phyloP scores from a whole-genome alignment of 2,113 vertebrate genomes.

The Elaphurus davidianus region DNA sequence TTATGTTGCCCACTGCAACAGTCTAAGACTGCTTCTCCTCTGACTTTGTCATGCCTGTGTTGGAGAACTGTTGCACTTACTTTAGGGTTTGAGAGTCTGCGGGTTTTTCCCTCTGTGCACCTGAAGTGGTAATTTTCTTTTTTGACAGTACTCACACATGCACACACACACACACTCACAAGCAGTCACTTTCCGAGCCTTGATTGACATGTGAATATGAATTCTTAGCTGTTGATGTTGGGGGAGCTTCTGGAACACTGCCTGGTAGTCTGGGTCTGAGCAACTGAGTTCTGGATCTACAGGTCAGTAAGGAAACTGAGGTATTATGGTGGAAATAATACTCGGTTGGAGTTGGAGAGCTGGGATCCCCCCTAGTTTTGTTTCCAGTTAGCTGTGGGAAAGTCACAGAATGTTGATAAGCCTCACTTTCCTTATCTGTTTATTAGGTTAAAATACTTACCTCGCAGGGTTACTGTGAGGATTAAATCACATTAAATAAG shows the following conservation, averaged over 20 bases:
- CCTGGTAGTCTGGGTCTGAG: not conserved
- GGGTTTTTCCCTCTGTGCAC: not conserved
- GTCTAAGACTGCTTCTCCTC: not conserved
- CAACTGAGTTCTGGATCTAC: not conserved
- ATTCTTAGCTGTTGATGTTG: not conserved
- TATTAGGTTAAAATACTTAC: not conserved
- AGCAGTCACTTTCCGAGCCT: not conserved
- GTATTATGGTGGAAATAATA: not conserved
- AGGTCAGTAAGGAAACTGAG: not conserved
- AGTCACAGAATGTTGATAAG: not conserved
- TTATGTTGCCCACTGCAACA: slow-evolving; percentile 41
- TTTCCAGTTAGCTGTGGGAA: not conserved
- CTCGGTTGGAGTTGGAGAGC: not conserved
- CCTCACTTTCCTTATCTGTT: not conserved
- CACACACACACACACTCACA: not conserved
- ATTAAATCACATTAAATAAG: not conserved
- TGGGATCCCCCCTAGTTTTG: not conserved
- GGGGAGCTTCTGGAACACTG: not conserved
- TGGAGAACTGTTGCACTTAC: not conserved
- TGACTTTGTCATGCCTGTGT: not conserved
- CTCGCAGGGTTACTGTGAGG: not conserved
- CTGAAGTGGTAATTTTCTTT: not conserved
- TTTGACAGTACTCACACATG: not conserved
- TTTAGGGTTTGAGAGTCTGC: not conserved
- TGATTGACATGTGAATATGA: not conserved